These are phyloP conservation scores for Solea solea DNA, from an alignment of 2,113 vertebrate genomes.

Conservation along the genomic window DNA sequence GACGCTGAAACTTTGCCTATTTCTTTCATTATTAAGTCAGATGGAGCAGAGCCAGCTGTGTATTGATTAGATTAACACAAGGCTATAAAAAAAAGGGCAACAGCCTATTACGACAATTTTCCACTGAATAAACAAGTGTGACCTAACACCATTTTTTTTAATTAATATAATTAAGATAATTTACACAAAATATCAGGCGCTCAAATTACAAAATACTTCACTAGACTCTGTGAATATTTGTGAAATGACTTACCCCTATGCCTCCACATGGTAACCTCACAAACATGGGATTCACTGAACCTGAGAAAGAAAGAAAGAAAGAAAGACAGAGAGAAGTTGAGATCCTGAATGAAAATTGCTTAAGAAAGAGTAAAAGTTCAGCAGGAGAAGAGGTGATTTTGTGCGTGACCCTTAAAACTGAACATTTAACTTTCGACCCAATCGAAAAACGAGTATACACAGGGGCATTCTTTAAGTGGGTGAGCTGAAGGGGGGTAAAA, in stretches of 20 bases:
- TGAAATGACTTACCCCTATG: constrained; percentile 88
- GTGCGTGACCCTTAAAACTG: constrained; percentile 35
- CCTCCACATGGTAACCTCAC: constrained; percentile 96
- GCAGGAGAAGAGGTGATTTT: constrained; percentile 28
- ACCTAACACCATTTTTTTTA: constrained; percentile 14
- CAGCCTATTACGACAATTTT: constrained; percentile 48
- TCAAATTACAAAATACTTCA: constrained; percentile 30
- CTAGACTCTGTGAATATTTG: constrained; percentile 32
- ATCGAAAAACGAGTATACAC: constrained; percentile 38
- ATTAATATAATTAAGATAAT: no score
- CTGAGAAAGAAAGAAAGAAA: constrained; percentile 67
- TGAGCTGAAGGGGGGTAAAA: constrained; percentile 23
- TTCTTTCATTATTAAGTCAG: constrained; percentile 33
- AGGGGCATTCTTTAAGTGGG: constrained; percentile 47
- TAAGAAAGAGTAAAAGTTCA: constrained; percentile 17
- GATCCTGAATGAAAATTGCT: neutral
- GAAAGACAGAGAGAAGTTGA: neutral
- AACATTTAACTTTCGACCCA: constrained; percentile 63
- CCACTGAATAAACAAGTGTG: constrained; percentile 47
- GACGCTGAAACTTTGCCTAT: constrained; percentile 46
- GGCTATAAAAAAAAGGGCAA: constrained; percentile 24
- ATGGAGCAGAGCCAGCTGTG: constrained; percentile 21
- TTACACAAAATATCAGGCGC: neutral
- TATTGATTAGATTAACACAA: constrained; percentile 56
- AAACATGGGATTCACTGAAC: constrained; percentile 93